A percentile compares a stretch with the other conserved stretches of the same genome.
Conservation (phyloP, 2,113 vertebrate species). For the Cheilinus undulatus region DNA sequence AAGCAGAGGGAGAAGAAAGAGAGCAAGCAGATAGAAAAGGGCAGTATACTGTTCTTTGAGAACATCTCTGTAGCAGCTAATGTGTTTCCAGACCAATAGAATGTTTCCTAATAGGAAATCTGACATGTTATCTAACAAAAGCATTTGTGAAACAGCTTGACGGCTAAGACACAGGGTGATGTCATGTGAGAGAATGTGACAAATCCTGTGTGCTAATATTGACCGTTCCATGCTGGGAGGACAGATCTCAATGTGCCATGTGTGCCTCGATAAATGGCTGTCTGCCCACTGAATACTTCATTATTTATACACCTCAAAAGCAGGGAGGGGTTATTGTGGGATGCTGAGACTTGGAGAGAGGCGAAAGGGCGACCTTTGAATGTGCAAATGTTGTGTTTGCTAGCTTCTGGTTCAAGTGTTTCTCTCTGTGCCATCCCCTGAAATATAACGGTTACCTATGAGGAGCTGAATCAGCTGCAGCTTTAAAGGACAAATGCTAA, state of each 20-base stretch:
- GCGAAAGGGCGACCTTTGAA: constrained; percentile 8
- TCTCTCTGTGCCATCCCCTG: constrained; percentile 7
- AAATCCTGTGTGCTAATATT: constrained; percentile 65
- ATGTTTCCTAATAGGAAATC: constrained; percentile 40
- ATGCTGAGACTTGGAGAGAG: constrained; percentile 7
- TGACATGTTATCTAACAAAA: constrained; percentile 45
- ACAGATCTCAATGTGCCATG: constrained; percentile 36
- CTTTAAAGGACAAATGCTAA: no score
- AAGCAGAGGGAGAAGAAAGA: constrained; percentile 8
- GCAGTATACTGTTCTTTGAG: background rate
- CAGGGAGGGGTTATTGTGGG: constrained; percentile 30
- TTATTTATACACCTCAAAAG: constrained; percentile 35
- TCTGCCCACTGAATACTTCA: constrained; percentile 60
- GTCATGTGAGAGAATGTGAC: constrained; percentile 43
- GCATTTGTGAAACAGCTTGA: constrained; percentile 24
- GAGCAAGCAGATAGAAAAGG: background rate
- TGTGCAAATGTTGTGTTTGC: constrained; percentile 27
- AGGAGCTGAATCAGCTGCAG: constrained; percentile 37
- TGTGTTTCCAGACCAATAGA: constrained; percentile 14
- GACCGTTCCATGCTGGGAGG: constrained; percentile 26
- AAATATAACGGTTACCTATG: constrained; percentile 7
- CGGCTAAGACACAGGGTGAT: constrained; percentile 31
- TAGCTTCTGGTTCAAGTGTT: constrained; percentile 32
- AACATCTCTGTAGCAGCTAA: constrained; percentile 17
- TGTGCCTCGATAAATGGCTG: constrained; percentile 37